These are phyloP conservation scores for Rhogogaster chlorosoma DNA, from an alignment of 2,888 invertebrate species.

Conservation along the genomic window DNA sequence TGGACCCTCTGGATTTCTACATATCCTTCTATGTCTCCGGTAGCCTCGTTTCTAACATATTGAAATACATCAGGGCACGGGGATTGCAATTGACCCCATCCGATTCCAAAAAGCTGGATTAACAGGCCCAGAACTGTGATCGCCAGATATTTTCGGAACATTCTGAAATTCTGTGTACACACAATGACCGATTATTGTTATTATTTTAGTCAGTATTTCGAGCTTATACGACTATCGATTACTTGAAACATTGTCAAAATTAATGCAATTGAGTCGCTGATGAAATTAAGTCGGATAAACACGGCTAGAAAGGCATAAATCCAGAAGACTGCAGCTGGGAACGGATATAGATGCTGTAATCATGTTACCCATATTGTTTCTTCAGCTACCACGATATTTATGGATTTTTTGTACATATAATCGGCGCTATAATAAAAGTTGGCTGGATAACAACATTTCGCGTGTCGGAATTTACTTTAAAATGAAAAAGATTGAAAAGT, in stretches of 20 bases:
- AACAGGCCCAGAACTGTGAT: conserved; percentile 20
- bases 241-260: background rate
- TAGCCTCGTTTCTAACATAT: conserved; percentile 61
- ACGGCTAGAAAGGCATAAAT: too few species aligned
- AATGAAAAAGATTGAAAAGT: too few species aligned
- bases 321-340: too few species aligned
- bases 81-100: conserved; percentile 55
- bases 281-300: too few species aligned
- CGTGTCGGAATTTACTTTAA: too few species aligned
- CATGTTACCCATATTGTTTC: too few species aligned
- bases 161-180: conserved; percentile 20
- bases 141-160: background rate
- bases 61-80: conserved; percentile 69
- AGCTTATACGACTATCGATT: background rate
- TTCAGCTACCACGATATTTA: too few species aligned
- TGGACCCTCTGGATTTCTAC: conserved; percentile 67
- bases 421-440: too few species aligned
- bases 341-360: too few species aligned
- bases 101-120: conserved; percentile 18
- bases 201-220: background rate
- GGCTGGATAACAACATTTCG: too few species aligned
- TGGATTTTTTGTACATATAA: too few species aligned
- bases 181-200: background rate
- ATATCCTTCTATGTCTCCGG: conserved; percentile 64
- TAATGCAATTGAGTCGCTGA: background rate